Evolutionary conservation across 2,888 invertebrate genomes (phyloP), one percentile per base, ranked within the genome.

Genomic region (Gymnosoma rotundatum): DNA sequence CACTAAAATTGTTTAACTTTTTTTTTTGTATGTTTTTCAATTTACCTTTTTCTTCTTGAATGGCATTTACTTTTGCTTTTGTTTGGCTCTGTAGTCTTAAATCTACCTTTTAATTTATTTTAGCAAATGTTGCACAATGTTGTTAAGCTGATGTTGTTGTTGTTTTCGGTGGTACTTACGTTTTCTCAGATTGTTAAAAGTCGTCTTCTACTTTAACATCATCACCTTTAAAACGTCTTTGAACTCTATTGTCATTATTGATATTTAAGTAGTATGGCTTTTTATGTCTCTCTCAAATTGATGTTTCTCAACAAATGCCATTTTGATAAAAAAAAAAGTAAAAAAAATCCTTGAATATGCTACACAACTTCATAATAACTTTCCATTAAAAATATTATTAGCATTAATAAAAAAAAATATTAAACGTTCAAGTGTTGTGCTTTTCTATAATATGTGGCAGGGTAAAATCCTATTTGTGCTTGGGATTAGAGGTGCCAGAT

Each of bases 211-310:
- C 25, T 63, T 58, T 58, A 58, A 64, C 72, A 70, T 70, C 78
- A 45, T 54, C 69, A 70, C 79, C 69, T 80, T 80, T 70, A 25
- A 63, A 81, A 76, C 66, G 70, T 66, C 52, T 76, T 76, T 76
- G 81, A 83, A 78, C 83, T 67, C 48, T 52, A 78, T 74, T 81
- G 78, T 20, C 38, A 70, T 84, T 80, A 78, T 78, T 70, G 84
- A 74, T 81, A 81, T 84, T 84, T 84, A 81, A 67, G 50, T 79
- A 36, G 36, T 54, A 52, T 60, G 25, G 42, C 36, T 25, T 16
- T 78, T 32, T 6, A 32, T 32, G 32, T 32, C 32, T 78, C 18
- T n/a, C 38, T 52, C 25, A 56, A 61, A 48, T 48, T 8, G n/a
- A 36, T 64, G 32, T 72, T 64, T 36, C 0, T 9, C 56, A 64